Base-by-base conservation (phyloP, 35 echinoderm and acorn worm species). In the Lytechinus pictus region DNA sequence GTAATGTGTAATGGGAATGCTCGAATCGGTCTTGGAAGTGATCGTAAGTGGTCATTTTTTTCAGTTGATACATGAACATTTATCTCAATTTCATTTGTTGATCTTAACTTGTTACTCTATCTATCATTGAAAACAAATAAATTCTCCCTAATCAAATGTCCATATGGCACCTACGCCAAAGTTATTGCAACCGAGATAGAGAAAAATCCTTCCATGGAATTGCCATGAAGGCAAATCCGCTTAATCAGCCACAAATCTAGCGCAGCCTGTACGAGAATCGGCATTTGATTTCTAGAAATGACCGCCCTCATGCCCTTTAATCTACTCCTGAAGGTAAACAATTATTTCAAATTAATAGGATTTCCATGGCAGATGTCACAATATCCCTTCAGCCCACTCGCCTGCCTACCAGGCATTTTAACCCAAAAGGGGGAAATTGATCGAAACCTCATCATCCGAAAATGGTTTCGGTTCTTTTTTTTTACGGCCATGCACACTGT, bases 271-370 rank as follows among this genome's bases (percentile, higher is more conserved):
- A 5, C 8, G 12, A 24, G 66, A 79, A 19, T 79, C n/a, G 19
- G 66, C 16, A 79, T 79, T 79, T 14, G n/a, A 79, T 79, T 79
- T 79, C 66, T 79, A 79, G 21, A n/a, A 79, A 79, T 79, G 66
- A 79, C 66, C 66, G 21, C 66, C 66, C 8, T 24, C 19, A 79
- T 79, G 66, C 66, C 66, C 66, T 79, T 79, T 79, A n/a, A 79
- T 79, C 66, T 19, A 4, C 66, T 79, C 66, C 66, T 79, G 21
- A 24, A 79, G 66, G 66, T 79, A 79, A 79, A 79, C 66, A 79
- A 79, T 79, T 79, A 79, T 79, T 79, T 79, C 66, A 79, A 79
- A 79, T 79, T 79, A 79, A 79, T 79, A 91, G 89, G 33, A 91
- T 91, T 91, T 33, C 89, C 19, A 8, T 79, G 66, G 66, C 66